Conservation (phyloP, 2,113 vertebrate species). For the Callospermophilus lateralis region DNA sequence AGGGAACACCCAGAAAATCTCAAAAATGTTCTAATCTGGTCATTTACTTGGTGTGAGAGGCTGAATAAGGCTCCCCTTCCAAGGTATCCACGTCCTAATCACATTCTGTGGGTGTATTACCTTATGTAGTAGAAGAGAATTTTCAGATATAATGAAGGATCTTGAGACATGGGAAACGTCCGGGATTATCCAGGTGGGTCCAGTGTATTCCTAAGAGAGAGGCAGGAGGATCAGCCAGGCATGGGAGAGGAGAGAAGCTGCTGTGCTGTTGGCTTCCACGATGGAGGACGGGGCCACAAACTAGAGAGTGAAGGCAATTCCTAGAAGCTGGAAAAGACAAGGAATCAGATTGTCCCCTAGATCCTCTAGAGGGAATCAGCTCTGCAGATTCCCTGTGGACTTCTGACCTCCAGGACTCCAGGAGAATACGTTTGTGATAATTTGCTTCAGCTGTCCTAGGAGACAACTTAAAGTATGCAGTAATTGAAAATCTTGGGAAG, state of each 20-base stretch:
- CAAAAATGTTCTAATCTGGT: neutral
- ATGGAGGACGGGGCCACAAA: neutral
- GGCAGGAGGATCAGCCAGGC: neutral
- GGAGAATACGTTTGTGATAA: neutral
- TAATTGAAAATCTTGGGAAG: neutral
- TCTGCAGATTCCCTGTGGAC: neutral
- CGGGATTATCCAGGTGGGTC: neutral
- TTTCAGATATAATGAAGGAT: neutral
- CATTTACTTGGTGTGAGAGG: neutral
- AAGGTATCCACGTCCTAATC: no score
- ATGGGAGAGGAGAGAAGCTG: neutral
- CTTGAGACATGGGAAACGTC: neutral
- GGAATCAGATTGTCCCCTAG: neutral
- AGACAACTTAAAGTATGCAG: neutral
- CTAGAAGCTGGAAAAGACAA: neutral
- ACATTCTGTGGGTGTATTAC: neutral
- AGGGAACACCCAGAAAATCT: neutral
- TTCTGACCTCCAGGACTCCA: neutral
- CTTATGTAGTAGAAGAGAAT: neutral
- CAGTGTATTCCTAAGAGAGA: neutral
- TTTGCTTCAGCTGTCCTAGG: neutral
- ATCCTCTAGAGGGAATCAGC: neutral
- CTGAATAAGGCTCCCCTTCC: neutral
- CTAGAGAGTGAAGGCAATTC: neutral
- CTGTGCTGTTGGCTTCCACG: fast-evolving